A percentile compares a stretch with the other conserved stretches of the same genome.
These are phyloP conservation scores for Lithophane semibrunnea DNA, from an alignment of 2,888 invertebrate genomes.

Conservation along the genomic window DNA sequence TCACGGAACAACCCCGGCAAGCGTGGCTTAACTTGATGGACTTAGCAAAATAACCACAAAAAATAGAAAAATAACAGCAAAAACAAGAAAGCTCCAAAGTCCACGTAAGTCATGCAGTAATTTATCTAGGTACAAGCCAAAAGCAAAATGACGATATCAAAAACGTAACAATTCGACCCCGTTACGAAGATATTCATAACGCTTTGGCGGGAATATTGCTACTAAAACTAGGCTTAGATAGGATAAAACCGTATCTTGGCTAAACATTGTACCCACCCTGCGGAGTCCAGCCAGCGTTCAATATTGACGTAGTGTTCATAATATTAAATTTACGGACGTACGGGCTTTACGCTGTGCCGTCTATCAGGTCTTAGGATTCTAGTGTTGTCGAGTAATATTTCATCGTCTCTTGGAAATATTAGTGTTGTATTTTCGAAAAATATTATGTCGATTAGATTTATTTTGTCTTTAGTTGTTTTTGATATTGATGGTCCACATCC, in stretches of 20 bases:
- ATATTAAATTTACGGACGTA: conserved; percentile 58
- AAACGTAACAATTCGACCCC: conserved; percentile 30
- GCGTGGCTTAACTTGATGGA: too few relatives aligned
- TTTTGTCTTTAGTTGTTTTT: background rate
- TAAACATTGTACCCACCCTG: conserved; percentile 46
- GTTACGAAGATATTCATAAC: conserved; percentile 48
- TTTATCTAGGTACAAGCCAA: conserved; percentile 3
- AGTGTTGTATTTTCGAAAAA: background rate
- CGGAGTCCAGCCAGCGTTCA: conserved; percentile 40
- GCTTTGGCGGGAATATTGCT: conserved; percentile 43
- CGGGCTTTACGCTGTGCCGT: conserved; percentile 15
- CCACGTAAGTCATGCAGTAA: background rate
- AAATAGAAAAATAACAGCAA: background rate
- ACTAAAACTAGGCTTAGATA: conserved; percentile 55
- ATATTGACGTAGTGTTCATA: conserved; percentile 60
- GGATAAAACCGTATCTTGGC: conserved; percentile 49
- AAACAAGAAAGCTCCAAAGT: background rate
- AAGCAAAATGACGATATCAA: conserved; percentile 3
- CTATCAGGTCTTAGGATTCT: conserved; percentile 27
- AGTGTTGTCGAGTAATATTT: conserved; percentile 17
- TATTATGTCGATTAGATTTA: too few relatives aligned
- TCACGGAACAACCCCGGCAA: too few relatives aligned
- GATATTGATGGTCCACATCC: background rate
- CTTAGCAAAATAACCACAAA: too few relatives aligned
- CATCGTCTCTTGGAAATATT: conserved; percentile 8